A percentile compares a stretch with the other conserved stretches of the same genome.
These are phyloP conservation scores for Thysanoteuthis rhombus DNA, from an alignment of 2,888 invertebrate species.

Conservation along the genomic window DNA sequence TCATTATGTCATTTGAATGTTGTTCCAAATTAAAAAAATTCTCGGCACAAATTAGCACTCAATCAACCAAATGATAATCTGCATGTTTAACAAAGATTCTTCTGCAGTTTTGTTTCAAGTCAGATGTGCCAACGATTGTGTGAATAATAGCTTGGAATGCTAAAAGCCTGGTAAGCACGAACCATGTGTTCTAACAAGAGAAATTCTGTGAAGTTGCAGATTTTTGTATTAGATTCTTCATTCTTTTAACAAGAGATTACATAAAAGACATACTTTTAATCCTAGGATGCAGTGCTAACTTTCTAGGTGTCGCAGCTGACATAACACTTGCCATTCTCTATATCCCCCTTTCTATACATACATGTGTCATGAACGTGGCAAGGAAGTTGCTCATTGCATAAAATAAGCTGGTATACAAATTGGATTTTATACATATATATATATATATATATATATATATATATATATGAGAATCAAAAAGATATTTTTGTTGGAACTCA, in stretches of 20 bases:
- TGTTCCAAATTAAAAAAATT: background rate
- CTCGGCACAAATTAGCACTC: background rate
- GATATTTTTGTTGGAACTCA: too few species aligned
- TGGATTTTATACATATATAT: too few species aligned
- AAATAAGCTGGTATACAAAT: too few species aligned
- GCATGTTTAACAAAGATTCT: background rate
- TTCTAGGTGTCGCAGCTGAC: too few species aligned
- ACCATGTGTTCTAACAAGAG: background rate
- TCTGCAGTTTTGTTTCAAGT: background rate
- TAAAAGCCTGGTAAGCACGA: background rate
- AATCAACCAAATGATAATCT: background rate
- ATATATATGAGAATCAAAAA: too few species aligned
- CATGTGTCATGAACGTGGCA: too few species aligned
- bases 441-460: too few species aligned
- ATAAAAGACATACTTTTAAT: background rate
- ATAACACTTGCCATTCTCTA: too few species aligned
- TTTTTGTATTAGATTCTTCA: background rate
- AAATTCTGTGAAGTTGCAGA: background rate
- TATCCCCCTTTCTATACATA: too few species aligned
- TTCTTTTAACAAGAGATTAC: background rate
- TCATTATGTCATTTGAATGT: background rate
- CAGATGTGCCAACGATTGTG: background rate
- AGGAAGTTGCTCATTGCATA: too few species aligned
- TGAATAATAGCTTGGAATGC: background rate
- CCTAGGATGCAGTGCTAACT: too few species aligned